phyloP scores from a whole-genome alignment of 1,140 invertebrate species.

The Drosophila lacteicornis region DNA sequence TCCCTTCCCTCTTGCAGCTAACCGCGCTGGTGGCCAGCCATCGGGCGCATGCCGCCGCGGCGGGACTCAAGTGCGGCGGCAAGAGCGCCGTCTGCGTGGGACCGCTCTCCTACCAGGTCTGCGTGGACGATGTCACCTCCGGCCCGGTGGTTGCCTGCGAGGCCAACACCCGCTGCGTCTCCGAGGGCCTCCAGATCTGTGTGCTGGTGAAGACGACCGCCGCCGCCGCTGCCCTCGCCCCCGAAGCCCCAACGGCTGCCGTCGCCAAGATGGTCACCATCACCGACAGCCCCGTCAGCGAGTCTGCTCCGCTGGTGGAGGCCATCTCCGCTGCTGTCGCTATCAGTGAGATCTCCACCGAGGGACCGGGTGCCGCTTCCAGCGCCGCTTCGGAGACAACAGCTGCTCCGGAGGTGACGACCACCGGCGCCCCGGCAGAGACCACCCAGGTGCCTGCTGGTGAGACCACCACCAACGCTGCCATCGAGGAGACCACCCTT shows the following conservation, averaged over 20 bases:
- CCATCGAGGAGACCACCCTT: conserved; percentile 22
- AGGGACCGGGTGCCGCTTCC: conserved; percentile 8
- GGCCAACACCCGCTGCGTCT: conserved; percentile 66
- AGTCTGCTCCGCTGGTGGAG: conserved; percentile 52
- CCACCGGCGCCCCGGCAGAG: conserved; percentile 16
- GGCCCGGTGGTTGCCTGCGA: conserved; percentile 53
- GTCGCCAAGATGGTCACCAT: conserved; percentile 62
- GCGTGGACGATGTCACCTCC: conserved; percentile 43
- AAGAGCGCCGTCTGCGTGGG: conserved; percentile 70
- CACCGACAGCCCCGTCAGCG: conserved; percentile 56
- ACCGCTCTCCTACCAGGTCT: conserved; percentile 59
- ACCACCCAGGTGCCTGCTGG: conserved; percentile 5
- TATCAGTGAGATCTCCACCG: conserved; percentile 20
- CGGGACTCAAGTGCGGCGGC: conserved; percentile 64
- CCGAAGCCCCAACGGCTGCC: conserved; percentile 46
- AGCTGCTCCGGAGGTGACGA: conserved; percentile 10
- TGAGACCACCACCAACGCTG: conserved; percentile 18
- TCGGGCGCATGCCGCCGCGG: conserved; percentile 42
- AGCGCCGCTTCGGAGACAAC: conserved; percentile 19
- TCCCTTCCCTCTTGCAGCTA: conserved; percentile 38
- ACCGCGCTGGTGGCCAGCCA: conserved; percentile 51
- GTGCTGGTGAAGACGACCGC: conserved; percentile 56
- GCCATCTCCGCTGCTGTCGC: conserved; percentile 12
- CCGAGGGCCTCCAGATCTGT: conserved; percentile 75
- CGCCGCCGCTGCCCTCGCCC: conserved; percentile 7